A percentile compares a stretch with the other conserved stretches of the same genome.
These are phyloP conservation scores for Graphium colonna DNA, from an alignment of 2,888 invertebrate genomes.

Conservation along the genomic window DNA sequence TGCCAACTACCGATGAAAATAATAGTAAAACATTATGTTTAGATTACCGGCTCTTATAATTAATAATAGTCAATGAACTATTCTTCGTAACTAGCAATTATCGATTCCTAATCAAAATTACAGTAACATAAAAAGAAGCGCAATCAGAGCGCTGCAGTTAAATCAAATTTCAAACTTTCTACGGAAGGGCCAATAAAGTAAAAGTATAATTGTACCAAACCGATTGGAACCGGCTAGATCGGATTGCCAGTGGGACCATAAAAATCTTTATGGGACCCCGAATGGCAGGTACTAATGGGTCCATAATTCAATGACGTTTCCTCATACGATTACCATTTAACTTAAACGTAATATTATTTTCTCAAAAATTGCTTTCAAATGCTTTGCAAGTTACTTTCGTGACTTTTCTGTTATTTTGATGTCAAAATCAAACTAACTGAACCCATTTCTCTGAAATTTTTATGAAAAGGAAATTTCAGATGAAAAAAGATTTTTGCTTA, in stretches of 20 bases:
- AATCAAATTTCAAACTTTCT: neutral
- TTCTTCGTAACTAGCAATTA: neutral
- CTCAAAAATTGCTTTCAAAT: too few species aligned
- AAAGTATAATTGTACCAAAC: neutral
- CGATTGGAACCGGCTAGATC: neutral
- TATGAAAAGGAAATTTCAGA: too few species aligned
- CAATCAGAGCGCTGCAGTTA: neutral
- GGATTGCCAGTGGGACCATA: conserved; percentile 1
- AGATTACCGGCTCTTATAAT: too few species aligned
- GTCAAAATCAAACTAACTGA: too few species aligned
- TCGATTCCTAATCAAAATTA: neutral
- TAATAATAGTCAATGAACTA: neutral
- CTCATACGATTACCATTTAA: neutral
- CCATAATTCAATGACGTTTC: conserved; percentile 11
- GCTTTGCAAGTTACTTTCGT: too few species aligned
- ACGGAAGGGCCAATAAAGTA: conserved; percentile 2
- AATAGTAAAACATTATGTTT: too few species aligned
- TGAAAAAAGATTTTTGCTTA: too few species aligned
- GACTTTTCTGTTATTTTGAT: too few species aligned
- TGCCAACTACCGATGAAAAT: too few species aligned
- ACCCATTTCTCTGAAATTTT: too few species aligned
- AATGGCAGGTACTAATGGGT: conserved; percentile 1
- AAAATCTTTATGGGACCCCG: conserved; percentile 6
- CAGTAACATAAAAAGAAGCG: conserved; percentile 1
- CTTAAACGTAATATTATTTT: too few species aligned